A percentile compares a stretch with the other conserved stretches of the same genome.
Conservation (phyloP, 2,113 vertebrate genomes). For the Pseudorasbora parva region DNA sequence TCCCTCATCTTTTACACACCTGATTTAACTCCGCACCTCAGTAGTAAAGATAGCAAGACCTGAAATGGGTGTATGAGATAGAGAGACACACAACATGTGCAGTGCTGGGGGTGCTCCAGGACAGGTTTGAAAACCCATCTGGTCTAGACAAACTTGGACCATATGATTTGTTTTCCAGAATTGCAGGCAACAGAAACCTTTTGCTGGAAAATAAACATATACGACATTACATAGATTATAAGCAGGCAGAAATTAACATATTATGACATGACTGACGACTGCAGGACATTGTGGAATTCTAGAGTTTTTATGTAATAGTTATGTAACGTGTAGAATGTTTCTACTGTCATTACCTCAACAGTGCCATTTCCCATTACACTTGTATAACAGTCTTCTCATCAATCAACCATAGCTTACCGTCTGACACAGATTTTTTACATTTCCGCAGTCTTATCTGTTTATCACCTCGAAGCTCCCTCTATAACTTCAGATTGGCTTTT, state of each 20-base stretch:
- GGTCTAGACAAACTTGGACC: too few species aligned
- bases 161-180: background rate
- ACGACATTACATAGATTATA: background rate
- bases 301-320: background rate
- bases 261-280: background rate
- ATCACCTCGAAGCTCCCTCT: background rate
- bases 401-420: fast-evolving
- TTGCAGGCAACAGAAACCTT: background rate
- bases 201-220: background rate
- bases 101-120: too few species aligned
- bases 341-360: background rate
- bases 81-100: too few species aligned
- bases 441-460: background rate
- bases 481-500: background rate
- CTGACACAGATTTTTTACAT: background rate
- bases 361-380: background rate
- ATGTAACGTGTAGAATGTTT: too few species aligned
- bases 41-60: too few species aligned
- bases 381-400: background rate
- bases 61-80: too few species aligned
- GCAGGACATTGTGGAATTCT: background rate
- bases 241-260: background rate
- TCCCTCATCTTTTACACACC: too few species aligned
- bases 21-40: too few species aligned
- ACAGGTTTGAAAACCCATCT: too few species aligned